These are phyloP conservation scores for Micrastur ruficollis DNA, from an alignment of 2,797 vertebrate species.

Conservation along the genomic window DNA sequence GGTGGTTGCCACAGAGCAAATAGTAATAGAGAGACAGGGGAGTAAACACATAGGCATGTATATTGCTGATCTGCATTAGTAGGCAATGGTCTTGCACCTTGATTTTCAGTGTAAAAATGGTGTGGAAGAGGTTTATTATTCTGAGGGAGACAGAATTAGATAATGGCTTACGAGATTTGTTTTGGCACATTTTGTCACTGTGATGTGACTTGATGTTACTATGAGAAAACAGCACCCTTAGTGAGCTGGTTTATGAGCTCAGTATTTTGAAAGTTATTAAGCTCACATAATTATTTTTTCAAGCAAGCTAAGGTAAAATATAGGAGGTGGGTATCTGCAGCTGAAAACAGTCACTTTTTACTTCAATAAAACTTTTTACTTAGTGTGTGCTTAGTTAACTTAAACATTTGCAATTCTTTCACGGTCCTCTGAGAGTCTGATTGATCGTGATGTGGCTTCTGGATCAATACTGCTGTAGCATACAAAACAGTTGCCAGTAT, in stretches of 20 bases:
- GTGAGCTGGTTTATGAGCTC: not conserved
- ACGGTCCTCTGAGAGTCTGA: not conserved
- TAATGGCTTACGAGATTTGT: not conserved
- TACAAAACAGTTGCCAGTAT: not conserved
- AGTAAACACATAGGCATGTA: not conserved
- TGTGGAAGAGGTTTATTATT: not conserved
- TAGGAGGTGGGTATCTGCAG: not conserved
- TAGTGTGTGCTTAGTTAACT: slow-evolving; percentile 17
- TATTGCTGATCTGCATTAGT: not conserved
- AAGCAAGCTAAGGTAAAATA: not conserved
- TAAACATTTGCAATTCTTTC: slow-evolving; percentile 40
- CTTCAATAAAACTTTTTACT: slow-evolving; percentile 25
- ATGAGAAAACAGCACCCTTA: not conserved
- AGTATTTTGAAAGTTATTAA: not conserved
- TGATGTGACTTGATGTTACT: not conserved
- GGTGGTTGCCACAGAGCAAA: not conserved
- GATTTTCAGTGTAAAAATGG: not conserved
- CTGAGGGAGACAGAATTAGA: not conserved
- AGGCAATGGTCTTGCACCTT: not conserved
- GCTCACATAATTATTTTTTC: not conserved
- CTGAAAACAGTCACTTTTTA: not conserved
- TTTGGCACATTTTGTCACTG: not conserved
- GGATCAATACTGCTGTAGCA: slow-evolving; percentile 16
- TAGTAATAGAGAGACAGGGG: not conserved
- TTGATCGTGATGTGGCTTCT: slow-evolving; percentile 18